Percentiles rank a stretch among this genome's conserved stretches.
Evolutionary conservation across 2,797 vertebrate genomes (phyloP).

Genomic region (Cyclura pinguis): DNA sequence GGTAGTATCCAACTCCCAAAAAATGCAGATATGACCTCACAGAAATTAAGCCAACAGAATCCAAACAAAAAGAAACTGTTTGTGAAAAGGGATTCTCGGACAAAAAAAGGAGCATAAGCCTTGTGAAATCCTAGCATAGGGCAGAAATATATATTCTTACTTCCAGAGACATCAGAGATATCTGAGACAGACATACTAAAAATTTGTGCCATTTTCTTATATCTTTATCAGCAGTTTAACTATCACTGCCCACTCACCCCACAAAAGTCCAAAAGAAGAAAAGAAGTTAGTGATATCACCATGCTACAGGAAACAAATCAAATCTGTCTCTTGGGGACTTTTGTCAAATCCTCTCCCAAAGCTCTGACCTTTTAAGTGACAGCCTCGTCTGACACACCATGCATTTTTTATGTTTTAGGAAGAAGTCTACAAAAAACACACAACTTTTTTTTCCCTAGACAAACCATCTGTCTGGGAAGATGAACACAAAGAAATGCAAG

Average conservation of each 20-base stretch:
- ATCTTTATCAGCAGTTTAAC: neutral
- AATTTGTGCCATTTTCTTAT: slow-evolving; percentile 43
- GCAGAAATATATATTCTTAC: slow-evolving; percentile 53
- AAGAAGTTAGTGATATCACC: slow-evolving; percentile 72
- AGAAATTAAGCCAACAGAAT: neutral
- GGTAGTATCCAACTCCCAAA: neutral
- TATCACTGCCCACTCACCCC: slow-evolving; percentile 53
- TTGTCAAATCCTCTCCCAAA: slow-evolving; percentile 67
- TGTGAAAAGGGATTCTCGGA: neutral
- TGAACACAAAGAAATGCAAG: neutral
- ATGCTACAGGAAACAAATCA: slow-evolving; percentile 71
- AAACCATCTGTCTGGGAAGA: slow-evolving; percentile 20
- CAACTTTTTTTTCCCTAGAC: neutral
- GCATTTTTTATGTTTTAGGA: slow-evolving; percentile 28
- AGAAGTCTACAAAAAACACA: slow-evolving; percentile 25
- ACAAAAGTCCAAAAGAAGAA: slow-evolving; percentile 59
- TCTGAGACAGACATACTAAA: slow-evolving; percentile 55
- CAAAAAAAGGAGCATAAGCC: too few species aligned
- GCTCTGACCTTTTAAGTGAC: slow-evolving; percentile 66
- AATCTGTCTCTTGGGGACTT: slow-evolving; percentile 56
- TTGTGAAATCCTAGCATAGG: neutral
- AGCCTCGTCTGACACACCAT: slow-evolving; percentile 23
- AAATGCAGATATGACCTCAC: neutral
- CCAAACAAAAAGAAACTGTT: neutral
- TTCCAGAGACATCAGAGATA: slow-evolving; percentile 36